Evolutionary conservation across 30 jellyfish, hydroid and myxozoan species (phyloP).

Genomic region (Chrysaora quinquecirrha): DNA sequence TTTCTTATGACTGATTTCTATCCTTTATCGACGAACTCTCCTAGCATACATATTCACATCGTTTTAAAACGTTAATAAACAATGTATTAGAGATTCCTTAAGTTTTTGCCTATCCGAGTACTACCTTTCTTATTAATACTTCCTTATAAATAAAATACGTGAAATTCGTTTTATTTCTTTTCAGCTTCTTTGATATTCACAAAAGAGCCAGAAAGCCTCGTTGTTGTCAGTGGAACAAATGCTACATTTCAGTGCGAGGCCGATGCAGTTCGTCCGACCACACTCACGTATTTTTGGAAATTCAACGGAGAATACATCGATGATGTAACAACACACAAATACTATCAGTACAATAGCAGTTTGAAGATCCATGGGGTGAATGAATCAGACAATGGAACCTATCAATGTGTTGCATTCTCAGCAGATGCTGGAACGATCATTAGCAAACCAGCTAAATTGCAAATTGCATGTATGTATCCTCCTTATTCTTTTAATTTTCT

Average conservation of each 20-base stretch:
- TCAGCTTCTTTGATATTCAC: neutral
- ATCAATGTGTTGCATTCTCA: neutral
- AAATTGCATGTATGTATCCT: neutral
- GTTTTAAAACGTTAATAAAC: too few species aligned
- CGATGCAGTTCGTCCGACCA: neutral
- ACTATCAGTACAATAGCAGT: neutral
- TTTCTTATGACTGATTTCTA: too few species aligned
- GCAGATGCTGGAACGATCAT: neutral
- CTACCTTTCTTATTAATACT: too few species aligned
- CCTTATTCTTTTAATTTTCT: too few species aligned
- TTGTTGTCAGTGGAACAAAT: neutral
- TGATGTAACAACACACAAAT: neutral
- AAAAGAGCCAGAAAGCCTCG: neutral
- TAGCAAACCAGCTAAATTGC: neutral
- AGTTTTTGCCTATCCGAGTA: too few species aligned
- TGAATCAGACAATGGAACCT: neutral
- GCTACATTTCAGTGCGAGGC: neutral
- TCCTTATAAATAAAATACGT: too few species aligned
- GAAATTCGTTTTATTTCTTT: too few species aligned
- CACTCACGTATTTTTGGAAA: neutral
- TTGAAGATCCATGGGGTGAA: neutral
- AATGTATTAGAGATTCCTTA: too few species aligned
- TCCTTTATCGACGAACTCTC: too few species aligned
- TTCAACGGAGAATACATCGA: neutral
- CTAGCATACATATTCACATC: too few species aligned